Conservation (phyloP, 2,797 vertebrate species). For the Macrochelys suwanniensis region DNA sequence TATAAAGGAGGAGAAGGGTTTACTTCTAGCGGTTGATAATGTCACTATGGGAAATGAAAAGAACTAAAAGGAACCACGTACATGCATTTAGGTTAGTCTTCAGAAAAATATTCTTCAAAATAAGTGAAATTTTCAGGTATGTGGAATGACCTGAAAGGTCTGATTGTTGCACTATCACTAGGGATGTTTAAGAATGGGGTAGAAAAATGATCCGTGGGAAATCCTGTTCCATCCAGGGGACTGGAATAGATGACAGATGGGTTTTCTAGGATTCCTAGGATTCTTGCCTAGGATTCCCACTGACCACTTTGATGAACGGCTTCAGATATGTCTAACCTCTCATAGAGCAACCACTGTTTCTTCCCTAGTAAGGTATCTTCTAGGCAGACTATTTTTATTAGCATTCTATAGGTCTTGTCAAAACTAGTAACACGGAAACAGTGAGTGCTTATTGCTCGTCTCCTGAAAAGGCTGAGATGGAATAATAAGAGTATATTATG, state of each 20-base stretch:
- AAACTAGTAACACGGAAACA: not conserved
- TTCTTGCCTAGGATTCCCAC: too few relatives aligned
- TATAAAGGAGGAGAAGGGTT: not conserved
- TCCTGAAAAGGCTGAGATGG: not conserved
- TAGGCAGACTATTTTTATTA: not conserved
- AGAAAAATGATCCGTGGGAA: not conserved
- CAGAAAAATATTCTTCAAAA: not conserved
- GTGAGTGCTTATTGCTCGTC: not conserved
- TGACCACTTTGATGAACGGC: not conserved
- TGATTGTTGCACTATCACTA: not conserved
- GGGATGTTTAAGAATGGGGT: not conserved
- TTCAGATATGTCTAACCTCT: not conserved
- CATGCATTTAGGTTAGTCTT: not conserved
- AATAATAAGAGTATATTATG: slow-evolving; percentile 28
- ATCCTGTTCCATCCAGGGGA: not conserved
- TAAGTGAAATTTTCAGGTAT: not conserved
- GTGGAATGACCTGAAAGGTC: not conserved
- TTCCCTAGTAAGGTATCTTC: rapidly evolving
- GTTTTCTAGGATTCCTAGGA: not conserved
- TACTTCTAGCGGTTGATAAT: not conserved
- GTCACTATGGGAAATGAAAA: not conserved
- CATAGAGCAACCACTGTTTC: not conserved
- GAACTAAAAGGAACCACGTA: not conserved
- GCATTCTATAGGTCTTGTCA: not conserved
- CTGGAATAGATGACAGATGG: not conserved